Conservation (phyloP, 2,113 vertebrate species). For the Cranoglanis bouderius region DNA sequence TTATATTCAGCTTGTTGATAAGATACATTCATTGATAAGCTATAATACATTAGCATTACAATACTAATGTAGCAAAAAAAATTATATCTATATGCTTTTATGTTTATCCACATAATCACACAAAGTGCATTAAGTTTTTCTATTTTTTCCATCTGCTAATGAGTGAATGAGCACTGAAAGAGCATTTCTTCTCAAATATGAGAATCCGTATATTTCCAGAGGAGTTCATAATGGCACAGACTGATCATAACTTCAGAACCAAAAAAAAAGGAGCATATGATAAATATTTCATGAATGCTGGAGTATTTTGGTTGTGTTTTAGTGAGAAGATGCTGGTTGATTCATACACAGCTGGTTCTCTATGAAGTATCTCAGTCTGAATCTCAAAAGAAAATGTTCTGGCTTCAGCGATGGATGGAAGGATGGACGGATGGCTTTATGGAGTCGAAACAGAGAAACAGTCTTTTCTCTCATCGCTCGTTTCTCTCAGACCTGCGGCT, state of each 20-base stretch:
- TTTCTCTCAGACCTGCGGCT: conserved; percentile 53
- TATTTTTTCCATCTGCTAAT: neutral
- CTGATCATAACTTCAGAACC: neutral
- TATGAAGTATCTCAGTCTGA: conserved; percentile 7
- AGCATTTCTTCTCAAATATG: neutral
- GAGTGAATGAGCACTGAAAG: neutral
- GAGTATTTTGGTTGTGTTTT: neutral
- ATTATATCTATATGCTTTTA: conserved; percentile 2
- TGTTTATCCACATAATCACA: conserved; percentile 6
- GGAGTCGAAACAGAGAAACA: neutral
- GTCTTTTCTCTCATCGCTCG: neutral
- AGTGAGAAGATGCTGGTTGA: conserved; percentile 7
- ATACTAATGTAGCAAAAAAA: conserved; percentile 21
- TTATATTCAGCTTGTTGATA: conserved; percentile 26
- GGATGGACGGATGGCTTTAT: neutral
- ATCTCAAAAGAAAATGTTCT: conserved; percentile 11
- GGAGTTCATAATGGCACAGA: conserved; percentile 12
- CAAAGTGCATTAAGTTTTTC: neutral
- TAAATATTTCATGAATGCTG: conserved; percentile 5
- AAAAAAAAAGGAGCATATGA: neutral
- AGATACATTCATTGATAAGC: conserved; percentile 42
- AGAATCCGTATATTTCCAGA: neutral
- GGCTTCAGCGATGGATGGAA: neutral
- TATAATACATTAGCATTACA: conserved; percentile 18
- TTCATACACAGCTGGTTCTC: neutral